These are phyloP conservation scores for Cephus cinctus DNA, from an alignment of 1,140 invertebrate species.

Conservation along the genomic window DNA sequence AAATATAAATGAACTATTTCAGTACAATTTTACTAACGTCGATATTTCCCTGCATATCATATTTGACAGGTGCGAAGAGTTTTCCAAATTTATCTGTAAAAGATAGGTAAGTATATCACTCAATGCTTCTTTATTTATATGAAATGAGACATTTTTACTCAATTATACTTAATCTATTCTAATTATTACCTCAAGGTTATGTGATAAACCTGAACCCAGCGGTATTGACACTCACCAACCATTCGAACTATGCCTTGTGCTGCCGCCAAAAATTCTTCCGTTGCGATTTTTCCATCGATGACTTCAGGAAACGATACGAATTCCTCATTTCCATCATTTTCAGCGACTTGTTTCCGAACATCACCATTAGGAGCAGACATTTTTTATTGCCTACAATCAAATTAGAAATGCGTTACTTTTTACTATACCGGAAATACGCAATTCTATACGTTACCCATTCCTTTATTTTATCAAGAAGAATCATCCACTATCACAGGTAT, in stretches of 20 bases:
- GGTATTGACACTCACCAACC: conserved; percentile 57
- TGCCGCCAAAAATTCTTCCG: conserved; percentile 63
- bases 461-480: too few species aligned
- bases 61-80: conserved; percentile 68
- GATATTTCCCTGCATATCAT: conserved; percentile 74
- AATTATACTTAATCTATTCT: conserved; percentile 12
- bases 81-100: conserved; percentile 72
- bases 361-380: conserved; percentile 16
- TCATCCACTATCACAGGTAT: too few species aligned
- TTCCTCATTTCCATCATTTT: conserved; percentile 1
- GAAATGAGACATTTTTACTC: conserved; percentile 1
- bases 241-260: conserved; percentile 60
- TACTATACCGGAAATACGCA: too few species aligned
- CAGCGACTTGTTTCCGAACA: conserved; percentile 6
- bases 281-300: conserved; percentile 60
- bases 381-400: too few species aligned
- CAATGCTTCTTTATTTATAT: not conserved
- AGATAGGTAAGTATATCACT: conserved; percentile 26
- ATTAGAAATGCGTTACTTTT: too few species aligned
- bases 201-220: not conserved
- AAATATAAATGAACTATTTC: too few species aligned
- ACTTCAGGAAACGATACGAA: conserved; percentile 36
- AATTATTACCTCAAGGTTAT: conserved; percentile 1
- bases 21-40: conserved; percentile 60
- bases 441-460: too few species aligned